phyloP scores from a whole-genome alignment of 1,140 invertebrate species.

The Caerostris darwini region DNA sequence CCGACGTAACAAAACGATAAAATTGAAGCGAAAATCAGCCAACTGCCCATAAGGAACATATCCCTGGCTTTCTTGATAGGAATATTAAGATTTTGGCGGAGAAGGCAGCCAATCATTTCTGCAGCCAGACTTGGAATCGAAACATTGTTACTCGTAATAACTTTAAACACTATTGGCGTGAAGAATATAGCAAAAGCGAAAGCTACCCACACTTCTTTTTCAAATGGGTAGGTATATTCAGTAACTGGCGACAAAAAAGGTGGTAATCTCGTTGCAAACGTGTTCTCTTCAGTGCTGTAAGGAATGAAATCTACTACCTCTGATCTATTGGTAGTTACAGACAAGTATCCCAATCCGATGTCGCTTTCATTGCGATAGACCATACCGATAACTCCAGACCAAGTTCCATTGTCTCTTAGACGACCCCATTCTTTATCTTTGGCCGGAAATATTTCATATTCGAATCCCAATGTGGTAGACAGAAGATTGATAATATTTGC shows the following conservation, averaged over 20 bases:
- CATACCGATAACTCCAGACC: constrained; percentile 40
- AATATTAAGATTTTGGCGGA: background rate
- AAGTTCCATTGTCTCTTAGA: background rate
- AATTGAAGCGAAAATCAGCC: background rate
- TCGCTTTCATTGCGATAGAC: constrained; percentile 33
- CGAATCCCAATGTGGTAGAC: background rate
- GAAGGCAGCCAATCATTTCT: constrained; percentile 12
- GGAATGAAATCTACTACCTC: constrained; percentile 36
- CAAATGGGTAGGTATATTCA: background rate
- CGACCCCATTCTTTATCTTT: constrained; percentile 46
- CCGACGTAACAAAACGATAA: background rate
- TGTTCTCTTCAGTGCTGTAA: constrained; percentile 22
- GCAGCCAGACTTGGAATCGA: background rate
- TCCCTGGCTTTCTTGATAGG: background rate
- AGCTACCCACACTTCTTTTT: background rate
- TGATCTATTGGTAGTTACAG: background rate
- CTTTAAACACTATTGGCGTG: background rate
- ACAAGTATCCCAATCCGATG: constrained; percentile 7
- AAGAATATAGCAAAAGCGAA: background rate
- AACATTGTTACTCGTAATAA: constrained; percentile 14
- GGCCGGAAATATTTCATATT: background rate
- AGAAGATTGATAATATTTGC: constrained; percentile 8
- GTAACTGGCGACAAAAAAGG: background rate
- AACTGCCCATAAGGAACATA: background rate
- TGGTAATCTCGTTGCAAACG: background rate